phyloP scores from a whole-genome alignment of 1,140 invertebrate genomes.

The Armadillidium nasatum region DNA sequence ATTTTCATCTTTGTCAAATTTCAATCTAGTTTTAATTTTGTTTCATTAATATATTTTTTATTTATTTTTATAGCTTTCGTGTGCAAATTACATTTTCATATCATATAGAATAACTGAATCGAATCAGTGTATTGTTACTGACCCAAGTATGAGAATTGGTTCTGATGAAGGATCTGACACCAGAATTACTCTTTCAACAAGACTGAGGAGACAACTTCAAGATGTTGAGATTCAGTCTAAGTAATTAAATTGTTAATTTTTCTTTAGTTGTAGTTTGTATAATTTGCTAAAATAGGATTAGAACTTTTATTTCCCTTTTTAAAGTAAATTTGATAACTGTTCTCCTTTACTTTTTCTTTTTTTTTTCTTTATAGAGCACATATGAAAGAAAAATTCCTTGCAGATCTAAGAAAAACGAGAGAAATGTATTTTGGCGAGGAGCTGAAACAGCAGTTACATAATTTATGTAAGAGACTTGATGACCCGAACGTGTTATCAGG shows the following conservation, averaged over 20 bases:
- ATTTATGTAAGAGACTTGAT: conserved; percentile 87
- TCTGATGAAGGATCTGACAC: conserved; percentile 53
- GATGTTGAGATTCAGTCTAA: conserved; percentile 92
- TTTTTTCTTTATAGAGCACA: conserved; percentile 69
- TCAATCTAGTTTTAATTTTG: too few species aligned
- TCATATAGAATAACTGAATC: conserved; percentile 72
- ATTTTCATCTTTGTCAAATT: conserved; percentile 14
- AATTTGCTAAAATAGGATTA: too few species aligned
- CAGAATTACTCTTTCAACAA: conserved; percentile 63
- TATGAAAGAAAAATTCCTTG: conserved; percentile 95
- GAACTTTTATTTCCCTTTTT: too few species aligned
- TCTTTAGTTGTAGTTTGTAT: too few species aligned
- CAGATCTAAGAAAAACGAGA: conserved; percentile 86
- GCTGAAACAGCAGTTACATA: conserved; percentile 74
- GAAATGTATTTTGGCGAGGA: conserved; percentile 82
- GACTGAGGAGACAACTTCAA: conserved; percentile 76
- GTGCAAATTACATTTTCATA: conserved; percentile 79
- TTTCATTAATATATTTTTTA: conserved; percentile 17
- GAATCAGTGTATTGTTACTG: conserved; percentile 47
- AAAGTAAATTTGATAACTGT: too few species aligned
- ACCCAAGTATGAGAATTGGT: conserved; percentile 41
- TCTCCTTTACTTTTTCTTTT: too few species aligned
- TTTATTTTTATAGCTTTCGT: conserved; percentile 67
- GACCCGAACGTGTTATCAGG: conserved; percentile 93
- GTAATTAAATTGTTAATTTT: conserved; percentile 52